These are phyloP conservation scores for Anarhynchus alexandrinus DNA, from an alignment of 2,113 vertebrate genomes.

Conservation along the genomic window DNA sequence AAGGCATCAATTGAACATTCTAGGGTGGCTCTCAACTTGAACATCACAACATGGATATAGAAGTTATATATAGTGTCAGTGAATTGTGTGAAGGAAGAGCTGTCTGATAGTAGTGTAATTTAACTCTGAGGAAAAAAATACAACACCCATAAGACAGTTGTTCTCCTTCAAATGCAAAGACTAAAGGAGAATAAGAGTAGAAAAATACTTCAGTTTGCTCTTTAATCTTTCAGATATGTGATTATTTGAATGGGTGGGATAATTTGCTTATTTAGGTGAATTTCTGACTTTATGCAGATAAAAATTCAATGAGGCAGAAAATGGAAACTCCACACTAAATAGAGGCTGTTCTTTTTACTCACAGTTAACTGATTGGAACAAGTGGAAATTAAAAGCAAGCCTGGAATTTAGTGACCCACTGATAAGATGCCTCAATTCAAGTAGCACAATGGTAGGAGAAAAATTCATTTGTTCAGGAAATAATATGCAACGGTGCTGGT, in stretches of 20 bases:
- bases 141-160: not conserved
- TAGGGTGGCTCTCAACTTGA: not conserved
- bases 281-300: conserved; percentile 23
- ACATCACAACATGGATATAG: not conserved
- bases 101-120: not conserved
- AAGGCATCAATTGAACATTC: not conserved
- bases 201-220: not conserved
- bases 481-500: not conserved
- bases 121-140: not conserved
- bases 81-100: not conserved
- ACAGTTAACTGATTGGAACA: conserved; percentile 41
- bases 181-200: not conserved
- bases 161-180: not conserved
- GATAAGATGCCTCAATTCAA: not conserved
- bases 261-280: conserved; percentile 23
- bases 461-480: not conserved
- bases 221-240: not conserved
- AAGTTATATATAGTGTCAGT: not conserved
- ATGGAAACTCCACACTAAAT: not conserved
- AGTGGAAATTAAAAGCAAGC: conserved; percentile 43
- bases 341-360: conserved; percentile 9
- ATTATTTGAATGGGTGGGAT: not conserved
- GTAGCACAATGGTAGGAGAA: not conserved
- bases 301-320: conserved; percentile 40
- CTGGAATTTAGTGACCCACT: conserved; percentile 19